Evolutionary conservation across 2,113 vertebrate genomes (phyloP), one percentile per base, ranked within the genome.

Genomic region (Cynopterus brachyotis): DNA sequence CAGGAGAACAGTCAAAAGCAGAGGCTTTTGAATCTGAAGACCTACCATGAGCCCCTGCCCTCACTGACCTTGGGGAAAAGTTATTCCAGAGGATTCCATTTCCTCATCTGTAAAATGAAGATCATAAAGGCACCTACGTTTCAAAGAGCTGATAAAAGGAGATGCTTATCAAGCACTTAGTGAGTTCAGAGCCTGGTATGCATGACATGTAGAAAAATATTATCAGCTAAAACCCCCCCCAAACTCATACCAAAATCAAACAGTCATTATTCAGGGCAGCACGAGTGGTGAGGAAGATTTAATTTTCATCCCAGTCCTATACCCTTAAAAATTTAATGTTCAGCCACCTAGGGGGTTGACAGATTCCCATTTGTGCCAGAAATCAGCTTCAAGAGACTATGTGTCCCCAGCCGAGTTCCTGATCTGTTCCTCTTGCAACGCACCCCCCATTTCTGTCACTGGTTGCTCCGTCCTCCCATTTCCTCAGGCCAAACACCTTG

Each of bases 261-360:
- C 19, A 62, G 6, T 26, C 62, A 89, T 42, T 84, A 72, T 24
- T 40, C 45, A 67, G 53, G 16, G 10, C 22, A 59, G 59, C n/a
- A 78, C 6, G 35, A 32, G 4, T 37, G 42, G 60, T 15, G 40
- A 96, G 30, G 37, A 20, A 82, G 79, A 40, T 12, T 45, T 69
- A 35, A 30, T 66, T 89, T 89, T 55, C 20, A 85, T 47, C 20
- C 30, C 40, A 94, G 69, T 75, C 40, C 28, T 17, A 4, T 45
- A 57, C 47, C 94, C 62, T 62, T 67, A 89, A 79, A 85, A 95
- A 75, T n/a, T 70, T 70, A 79, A 45, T 15, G 5, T 19, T 37
- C 47, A 50, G 47, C 47, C 64, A 60, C 0, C 6, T 30, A 20
- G 6, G 1, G 0, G 59, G 45, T 2, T 20, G 9, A n/a, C 32